Conservation (phyloP, 2,888 invertebrate species). For the Busseola fusca region DNA sequence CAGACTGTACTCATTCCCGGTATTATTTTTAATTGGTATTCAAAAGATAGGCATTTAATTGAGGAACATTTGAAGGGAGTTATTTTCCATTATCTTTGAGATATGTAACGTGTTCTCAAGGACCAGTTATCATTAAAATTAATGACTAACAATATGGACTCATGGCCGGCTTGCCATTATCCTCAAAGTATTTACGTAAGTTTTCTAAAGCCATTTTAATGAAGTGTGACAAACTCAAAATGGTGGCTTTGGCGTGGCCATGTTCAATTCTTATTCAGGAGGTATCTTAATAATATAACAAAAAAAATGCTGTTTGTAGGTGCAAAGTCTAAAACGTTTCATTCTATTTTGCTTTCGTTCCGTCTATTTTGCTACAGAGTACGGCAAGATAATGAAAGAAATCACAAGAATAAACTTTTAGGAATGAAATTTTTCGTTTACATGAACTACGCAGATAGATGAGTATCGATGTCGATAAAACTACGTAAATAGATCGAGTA, state of each 20-base stretch:
- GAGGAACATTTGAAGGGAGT: conserved; percentile 1
- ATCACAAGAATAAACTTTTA: neutral
- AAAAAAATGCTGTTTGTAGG: conserved; percentile 9
- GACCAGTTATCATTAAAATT: conserved; percentile 35
- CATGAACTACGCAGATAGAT: too few species aligned
- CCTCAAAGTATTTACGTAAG: conserved; percentile 30
- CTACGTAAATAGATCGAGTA: neutral
- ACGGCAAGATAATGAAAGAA: neutral
- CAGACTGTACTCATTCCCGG: neutral
- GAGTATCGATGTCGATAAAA: neutral
- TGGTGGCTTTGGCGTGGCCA: neutral
- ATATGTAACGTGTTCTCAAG: conserved; percentile 35
- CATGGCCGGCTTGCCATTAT: conserved; percentile 20
- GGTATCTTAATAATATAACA: neutral
- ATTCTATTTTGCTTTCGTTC: too few species aligned
- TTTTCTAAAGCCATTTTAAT: conserved; percentile 34
- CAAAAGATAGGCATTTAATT: conserved; percentile 21
- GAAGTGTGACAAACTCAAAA: conserved; percentile 8
- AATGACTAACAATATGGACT: conserved; percentile 34
- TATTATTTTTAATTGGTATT: conserved; percentile 21
- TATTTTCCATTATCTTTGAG: conserved; percentile 35
- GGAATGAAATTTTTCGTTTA: neutral
- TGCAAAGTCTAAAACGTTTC: neutral
- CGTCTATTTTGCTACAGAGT: neutral
- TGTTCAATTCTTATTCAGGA: neutral